Evolutionary conservation across 1,140 invertebrate species (phyloP).

Genomic region (Sogatella furcifera): DNA sequence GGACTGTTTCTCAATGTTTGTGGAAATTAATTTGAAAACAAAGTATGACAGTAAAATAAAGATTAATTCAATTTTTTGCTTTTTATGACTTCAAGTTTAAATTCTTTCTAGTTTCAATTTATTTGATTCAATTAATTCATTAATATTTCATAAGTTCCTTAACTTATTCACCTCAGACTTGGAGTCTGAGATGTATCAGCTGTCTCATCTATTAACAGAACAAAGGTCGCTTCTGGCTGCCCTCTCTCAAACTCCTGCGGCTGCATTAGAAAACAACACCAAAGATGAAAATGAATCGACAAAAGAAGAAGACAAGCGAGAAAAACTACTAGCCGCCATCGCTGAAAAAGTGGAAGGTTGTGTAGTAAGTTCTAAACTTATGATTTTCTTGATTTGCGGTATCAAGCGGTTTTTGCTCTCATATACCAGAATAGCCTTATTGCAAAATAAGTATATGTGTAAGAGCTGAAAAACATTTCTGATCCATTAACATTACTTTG

Average conservation of each 20-base stretch:
- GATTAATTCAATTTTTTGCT: no score
- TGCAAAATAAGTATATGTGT: no score
- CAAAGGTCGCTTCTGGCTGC: constrained; percentile 75
- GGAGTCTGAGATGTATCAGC: constrained; percentile 97
- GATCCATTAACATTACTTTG: no score
- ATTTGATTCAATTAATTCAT: neutral
- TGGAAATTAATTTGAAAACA: no score
- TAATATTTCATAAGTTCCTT: no score
- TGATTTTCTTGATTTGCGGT: no score
- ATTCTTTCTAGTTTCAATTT: neutral
- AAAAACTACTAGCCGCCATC: constrained; percentile 54
- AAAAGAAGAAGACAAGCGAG: constrained; percentile 35
- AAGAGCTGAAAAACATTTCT: no score
- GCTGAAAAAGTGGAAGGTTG: constrained; percentile 83
- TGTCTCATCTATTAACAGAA: constrained; percentile 91
- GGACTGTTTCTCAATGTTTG: no score
- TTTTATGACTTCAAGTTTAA: no score
- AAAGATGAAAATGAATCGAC: constrained; percentile 35
- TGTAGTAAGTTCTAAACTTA: constrained; percentile 41
- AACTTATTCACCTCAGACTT: constrained; percentile 47
- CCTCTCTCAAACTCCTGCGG: constrained; percentile 39
- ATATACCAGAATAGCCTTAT: no score
- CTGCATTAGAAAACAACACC: constrained; percentile 42
- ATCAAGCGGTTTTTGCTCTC: no score
- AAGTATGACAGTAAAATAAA: no score